Conservation (phyloP, 2,797 vertebrate species). For the Characodon lateralis region DNA sequence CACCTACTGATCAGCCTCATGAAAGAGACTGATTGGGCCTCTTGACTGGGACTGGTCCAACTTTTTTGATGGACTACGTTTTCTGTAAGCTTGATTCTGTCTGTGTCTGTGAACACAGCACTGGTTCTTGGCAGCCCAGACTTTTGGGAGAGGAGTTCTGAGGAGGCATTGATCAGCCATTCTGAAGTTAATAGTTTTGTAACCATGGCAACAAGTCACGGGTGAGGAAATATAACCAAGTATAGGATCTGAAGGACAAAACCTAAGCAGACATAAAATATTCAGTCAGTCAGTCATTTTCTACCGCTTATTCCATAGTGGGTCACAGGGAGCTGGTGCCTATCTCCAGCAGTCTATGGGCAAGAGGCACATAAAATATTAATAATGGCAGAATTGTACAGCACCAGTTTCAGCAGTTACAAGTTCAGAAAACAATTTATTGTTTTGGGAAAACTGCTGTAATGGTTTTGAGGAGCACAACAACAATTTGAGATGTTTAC, state of each 20-base stretch:
- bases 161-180: background rate
- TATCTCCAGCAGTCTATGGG: no score
- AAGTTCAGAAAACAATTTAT: background rate
- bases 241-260: background rate
- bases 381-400: background rate
- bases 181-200: background rate
- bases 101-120: background rate
- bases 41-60: background rate
- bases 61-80: background rate
- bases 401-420: background rate
- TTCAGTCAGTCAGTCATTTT: background rate
- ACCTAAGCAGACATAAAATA: background rate
- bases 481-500: background rate
- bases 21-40: background rate
- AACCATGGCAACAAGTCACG: background rate
- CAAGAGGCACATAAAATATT: background rate
- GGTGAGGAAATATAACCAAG: background rate
- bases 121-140: background rate
- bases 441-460: background rate
- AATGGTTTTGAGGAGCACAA: background rate
- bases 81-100: background rate
- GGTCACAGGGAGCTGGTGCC: no score
- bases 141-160: background rate
- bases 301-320: no score
- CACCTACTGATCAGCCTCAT: background rate